A percentile compares a stretch with the other conserved stretches of the same genome.
These are phyloP conservation scores for Zaprionus ornatus DNA, from an alignment of 1,140 invertebrate species.

Conservation along the genomic window DNA sequence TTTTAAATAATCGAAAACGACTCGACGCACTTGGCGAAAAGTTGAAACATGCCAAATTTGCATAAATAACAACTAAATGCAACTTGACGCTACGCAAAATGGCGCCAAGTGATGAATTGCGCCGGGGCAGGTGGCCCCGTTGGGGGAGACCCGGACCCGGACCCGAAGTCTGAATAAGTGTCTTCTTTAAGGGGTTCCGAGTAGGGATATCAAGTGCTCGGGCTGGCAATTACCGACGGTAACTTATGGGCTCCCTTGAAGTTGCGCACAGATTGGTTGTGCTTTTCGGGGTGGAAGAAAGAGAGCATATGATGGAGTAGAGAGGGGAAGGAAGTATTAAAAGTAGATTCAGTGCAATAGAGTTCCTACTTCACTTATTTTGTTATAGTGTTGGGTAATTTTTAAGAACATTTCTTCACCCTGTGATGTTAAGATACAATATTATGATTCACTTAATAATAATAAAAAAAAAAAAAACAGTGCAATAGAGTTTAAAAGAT, in stretches of 20 bases:
- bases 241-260: neutral
- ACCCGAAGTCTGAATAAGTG: conserved; percentile 1
- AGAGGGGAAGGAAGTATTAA: neutral
- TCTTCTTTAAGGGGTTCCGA: neutral
- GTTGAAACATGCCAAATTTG: conserved; percentile 81
- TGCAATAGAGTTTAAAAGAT: neutral
- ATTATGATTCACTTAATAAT: no score
- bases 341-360: neutral
- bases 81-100: conserved; percentile 74
- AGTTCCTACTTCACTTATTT: no score
- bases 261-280: neutral
- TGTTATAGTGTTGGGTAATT: no score
- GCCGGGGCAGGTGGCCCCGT: conserved; percentile 8
- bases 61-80: conserved; percentile 82
- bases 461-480: no score
- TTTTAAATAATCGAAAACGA: conserved; percentile 83
- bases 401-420: no score
- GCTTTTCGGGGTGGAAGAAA: neutral
- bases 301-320: neutral
- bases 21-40: conserved; percentile 77
- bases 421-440: no score
- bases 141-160: neutral
- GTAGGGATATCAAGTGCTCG: conserved; percentile 1
- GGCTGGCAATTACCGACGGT: neutral
- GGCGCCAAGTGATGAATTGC: conserved; percentile 75